These are phyloP conservation scores for Poecilus cupreus DNA, from an alignment of 2,888 invertebrate genomes.

Conservation along the genomic window DNA sequence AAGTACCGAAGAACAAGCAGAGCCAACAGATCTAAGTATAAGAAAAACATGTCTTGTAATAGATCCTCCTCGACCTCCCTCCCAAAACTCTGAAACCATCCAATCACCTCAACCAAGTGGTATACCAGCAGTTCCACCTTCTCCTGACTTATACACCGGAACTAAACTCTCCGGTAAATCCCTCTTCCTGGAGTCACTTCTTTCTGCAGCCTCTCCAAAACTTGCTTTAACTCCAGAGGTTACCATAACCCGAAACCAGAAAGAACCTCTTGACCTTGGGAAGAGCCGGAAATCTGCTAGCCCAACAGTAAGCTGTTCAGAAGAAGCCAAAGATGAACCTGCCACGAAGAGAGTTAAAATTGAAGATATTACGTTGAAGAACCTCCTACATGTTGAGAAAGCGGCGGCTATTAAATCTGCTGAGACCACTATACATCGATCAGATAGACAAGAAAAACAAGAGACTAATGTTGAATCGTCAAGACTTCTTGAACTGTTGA, in stretches of 20 bases:
- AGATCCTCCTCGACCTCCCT: constrained; percentile 77
- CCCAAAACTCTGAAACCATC: constrained; percentile 82
- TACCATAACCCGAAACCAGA: constrained; percentile 73
- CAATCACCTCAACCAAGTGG: constrained; percentile 85
- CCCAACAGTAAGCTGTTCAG: constrained; percentile 84
- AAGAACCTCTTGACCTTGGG: constrained; percentile 82
- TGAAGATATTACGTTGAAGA: constrained; percentile 73
- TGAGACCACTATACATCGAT: neutral
- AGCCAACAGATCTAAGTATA: constrained; percentile 77
- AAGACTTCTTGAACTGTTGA: constrained; percentile 72
- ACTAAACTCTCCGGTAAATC: constrained; percentile 69
- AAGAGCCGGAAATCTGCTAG: constrained; percentile 81
- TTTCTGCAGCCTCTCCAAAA: constrained; percentile 78
- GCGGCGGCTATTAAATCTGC: constrained; percentile 62
- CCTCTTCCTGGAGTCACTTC: constrained; percentile 78
- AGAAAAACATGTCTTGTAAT: constrained; percentile 75
- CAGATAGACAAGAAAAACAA: constrained; percentile 61
- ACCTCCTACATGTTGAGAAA: constrained; percentile 72
- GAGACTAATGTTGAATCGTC: constrained; percentile 67
- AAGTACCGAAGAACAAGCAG: constrained; percentile 65
- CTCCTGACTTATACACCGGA: constrained; percentile 78
- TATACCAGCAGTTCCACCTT: constrained; percentile 81
- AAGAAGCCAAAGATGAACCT: constrained; percentile 79
- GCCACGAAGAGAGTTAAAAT: constrained; percentile 74
- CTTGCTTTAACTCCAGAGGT: constrained; percentile 76